A percentile compares a stretch with the other conserved stretches of the same genome.
These are phyloP conservation scores for Herpailurus yagouaroundi DNA, from an alignment of 2,113 vertebrate genomes.

Conservation along the genomic window DNA sequence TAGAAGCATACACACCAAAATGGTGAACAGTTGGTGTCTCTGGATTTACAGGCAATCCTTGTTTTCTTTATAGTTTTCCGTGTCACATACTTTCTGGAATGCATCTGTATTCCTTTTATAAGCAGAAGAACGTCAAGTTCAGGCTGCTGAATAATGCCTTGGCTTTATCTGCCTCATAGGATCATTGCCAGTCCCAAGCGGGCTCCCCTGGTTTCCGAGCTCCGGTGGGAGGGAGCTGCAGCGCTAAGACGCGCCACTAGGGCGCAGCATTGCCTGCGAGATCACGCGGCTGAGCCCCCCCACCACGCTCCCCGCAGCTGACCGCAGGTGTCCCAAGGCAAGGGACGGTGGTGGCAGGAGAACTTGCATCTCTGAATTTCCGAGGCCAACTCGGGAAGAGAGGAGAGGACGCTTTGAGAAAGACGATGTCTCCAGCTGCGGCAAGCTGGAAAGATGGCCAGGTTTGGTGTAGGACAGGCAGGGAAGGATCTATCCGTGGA, in stretches of 20 bases:
- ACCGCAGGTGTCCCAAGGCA: background rate
- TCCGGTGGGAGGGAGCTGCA: background rate
- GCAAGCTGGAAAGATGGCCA: background rate
- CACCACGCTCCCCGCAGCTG: fast-evolving
- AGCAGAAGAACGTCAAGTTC: background rate
- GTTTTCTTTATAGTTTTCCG: background rate
- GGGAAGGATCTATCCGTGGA: background rate
- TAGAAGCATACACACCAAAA: background rate
- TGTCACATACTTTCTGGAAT: background rate
- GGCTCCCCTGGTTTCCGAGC: background rate
- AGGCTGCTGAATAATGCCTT: background rate
- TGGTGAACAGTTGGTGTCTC: background rate
- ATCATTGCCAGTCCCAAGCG: background rate
- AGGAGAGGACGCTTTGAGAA: background rate
- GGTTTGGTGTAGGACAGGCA: background rate
- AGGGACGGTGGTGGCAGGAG: fast-evolving
- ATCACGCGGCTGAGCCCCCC: background rate
- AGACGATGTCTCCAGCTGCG: background rate
- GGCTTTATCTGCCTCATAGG: background rate
- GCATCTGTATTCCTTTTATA: background rate
- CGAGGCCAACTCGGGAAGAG: background rate
- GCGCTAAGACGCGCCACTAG: background rate
- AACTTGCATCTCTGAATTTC: background rate
- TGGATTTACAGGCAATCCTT: background rate
- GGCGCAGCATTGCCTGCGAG: constrained; percentile 46